Evolutionary conservation across 1,140 invertebrate genomes (phyloP), one percentile per base, ranked within the genome.

Genomic region (Thaumatotibia leucotreta): DNA sequence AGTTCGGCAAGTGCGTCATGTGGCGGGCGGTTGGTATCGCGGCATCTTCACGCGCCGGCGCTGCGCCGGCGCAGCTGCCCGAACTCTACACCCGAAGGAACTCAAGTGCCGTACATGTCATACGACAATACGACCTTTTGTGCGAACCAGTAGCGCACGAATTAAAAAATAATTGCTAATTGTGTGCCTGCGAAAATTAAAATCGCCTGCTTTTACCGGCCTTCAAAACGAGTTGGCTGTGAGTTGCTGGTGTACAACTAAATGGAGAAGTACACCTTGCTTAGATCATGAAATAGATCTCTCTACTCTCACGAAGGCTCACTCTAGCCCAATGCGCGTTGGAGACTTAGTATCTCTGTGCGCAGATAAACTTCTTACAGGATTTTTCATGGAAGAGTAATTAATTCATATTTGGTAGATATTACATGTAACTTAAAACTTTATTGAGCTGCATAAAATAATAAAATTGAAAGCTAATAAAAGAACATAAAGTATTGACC

Each of bases 11-110:
- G 29, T 23, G 63, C 66, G 49, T 49, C 85, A 88, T 88, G 75
- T 83, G 85, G 82, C 73, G 63, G 79, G 68, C 82, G 77, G 80
- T 83, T 80, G 75, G 67, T 87, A 88, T 88, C 85, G 67, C 71
- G 72, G 70, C 49, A 88, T 88, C 85, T 88, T 88, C 81, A 84
- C 83, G 85, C 83, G 74, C 76, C 68, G 76, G 58, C 76, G 78
- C 58, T 35, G 35, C 64, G 23, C 61, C 62, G 50, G 50, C 33
- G 49, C 71, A 24, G 52, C 52, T 58, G 23, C n/a, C 20, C 45
- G 63, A 3, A 20, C 22, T 14, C 10, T 1, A 14, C 11, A 8
- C 10, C 5, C 52, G 24, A 9, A 24, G 24, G 10, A 22, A 24
- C 22, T 3, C n/a, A 24, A 17, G 23, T 58, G 6, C 6, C 22